Percentiles rank a stretch among this genome's conserved stretches.
Conservation (phyloP, 1,140 invertebrate genomes). For the Protaetia brevitarsis region DNA sequence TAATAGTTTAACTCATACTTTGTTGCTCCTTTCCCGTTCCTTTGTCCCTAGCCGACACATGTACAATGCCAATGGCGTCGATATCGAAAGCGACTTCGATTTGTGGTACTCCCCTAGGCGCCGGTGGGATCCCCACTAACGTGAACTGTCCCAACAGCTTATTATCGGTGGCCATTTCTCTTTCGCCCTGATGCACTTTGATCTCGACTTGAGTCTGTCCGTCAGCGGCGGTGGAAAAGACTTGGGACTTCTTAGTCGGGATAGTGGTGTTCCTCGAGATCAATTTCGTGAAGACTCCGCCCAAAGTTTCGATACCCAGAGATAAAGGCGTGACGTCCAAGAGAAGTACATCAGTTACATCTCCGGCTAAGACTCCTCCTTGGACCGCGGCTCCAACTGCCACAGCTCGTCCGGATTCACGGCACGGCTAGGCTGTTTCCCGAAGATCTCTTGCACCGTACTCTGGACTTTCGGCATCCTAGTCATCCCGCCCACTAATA, state of each 20-base stretch:
- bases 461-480: slow-evolving; percentile 97
- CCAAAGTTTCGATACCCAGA: slow-evolving; percentile 67
- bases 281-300: slow-evolving; percentile 57
- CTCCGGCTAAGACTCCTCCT: slow-evolving; percentile 51
- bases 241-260: slow-evolving; percentile 63
- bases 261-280: slow-evolving; percentile 61
- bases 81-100: slow-evolving; percentile 99
- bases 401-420: slow-evolving; percentile 58
- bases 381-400: slow-evolving; percentile 59
- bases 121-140: slow-evolving; percentile 70
- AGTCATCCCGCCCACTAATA: slow-evolving; percentile 98
- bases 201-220: slow-evolving; percentile 49
- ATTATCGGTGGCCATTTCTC: slow-evolving; percentile 75
- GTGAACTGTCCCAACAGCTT: slow-evolving; percentile 74
- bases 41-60: slow-evolving; percentile 96
- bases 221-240: slow-evolving; percentile 49
- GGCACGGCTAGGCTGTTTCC: slow-evolving; percentile 56
- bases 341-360: slow-evolving; percentile 67
- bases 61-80: slow-evolving; percentile 99
- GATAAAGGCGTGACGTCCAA: slow-evolving; percentile 73
- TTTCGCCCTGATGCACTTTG: slow-evolving; percentile 67
- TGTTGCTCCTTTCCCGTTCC: slow-evolving; percentile 99
- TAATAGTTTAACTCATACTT: slow-evolving; percentile 61
- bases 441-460: slow-evolving; percentile 96
- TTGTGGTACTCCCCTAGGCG: slow-evolving; percentile 74